Evolutionary conservation across 2,888 invertebrate genomes (phyloP).

Genomic region (Callinectes sapidus): DNA sequence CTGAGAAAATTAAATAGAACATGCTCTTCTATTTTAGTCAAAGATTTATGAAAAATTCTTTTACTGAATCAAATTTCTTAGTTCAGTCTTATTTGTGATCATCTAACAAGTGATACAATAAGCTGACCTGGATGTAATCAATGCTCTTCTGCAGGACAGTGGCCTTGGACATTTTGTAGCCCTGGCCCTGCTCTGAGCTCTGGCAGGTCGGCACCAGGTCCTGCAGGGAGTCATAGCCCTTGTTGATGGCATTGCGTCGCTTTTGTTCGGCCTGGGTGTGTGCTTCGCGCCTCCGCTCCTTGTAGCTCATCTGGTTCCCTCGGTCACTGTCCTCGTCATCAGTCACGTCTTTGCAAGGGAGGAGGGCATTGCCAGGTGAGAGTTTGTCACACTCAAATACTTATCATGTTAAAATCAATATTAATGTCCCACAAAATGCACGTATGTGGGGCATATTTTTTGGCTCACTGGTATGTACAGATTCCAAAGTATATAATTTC

Average conservation of each 20-base stretch:
- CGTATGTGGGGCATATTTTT: background rate
- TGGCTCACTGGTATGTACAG: background rate
- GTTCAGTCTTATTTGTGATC: no score
- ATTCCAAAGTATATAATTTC: background rate
- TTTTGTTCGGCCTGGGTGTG: slow-evolving; percentile 79
- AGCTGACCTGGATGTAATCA: slow-evolving; percentile 83
- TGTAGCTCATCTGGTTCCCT: slow-evolving; percentile 79
- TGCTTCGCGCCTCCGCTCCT: slow-evolving; percentile 78
- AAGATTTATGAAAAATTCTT: background rate
- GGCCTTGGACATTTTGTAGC: slow-evolving; percentile 95
- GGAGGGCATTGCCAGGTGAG: background rate
- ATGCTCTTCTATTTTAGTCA: background rate
- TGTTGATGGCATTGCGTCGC: slow-evolving; percentile 78
- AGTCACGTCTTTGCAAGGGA: slow-evolving; percentile 47
- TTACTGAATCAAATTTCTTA: no score
- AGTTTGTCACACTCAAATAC: background rate
- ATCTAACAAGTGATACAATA: background rate
- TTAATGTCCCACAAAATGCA: background rate
- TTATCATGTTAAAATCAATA: background rate
- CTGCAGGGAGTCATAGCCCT: slow-evolving; percentile 78
- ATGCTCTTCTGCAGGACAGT: slow-evolving; percentile 95
- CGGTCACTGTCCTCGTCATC: slow-evolving; percentile 76
- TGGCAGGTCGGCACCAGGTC: slow-evolving; percentile 85
- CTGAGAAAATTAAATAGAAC: background rate
- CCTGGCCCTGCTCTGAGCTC: slow-evolving; percentile 79